phyloP scores from a whole-genome alignment of 2,888 invertebrate genomes.

The Tachina fera region DNA sequence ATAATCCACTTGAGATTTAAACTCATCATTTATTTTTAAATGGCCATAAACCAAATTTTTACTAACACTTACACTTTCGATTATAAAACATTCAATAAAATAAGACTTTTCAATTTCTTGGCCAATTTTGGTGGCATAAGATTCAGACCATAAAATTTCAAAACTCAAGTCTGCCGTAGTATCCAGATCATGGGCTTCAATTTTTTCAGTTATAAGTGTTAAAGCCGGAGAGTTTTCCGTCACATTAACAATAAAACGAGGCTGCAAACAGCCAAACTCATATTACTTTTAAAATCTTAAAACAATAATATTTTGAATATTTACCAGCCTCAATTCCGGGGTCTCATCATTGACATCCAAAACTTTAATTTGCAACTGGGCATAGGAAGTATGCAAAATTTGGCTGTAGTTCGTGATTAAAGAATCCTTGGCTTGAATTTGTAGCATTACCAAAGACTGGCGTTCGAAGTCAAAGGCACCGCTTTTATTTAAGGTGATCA shows the following conservation, averaged over 20 bases:
- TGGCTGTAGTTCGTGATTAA: constrained; percentile 77
- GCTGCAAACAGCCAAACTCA: constrained; percentile 46
- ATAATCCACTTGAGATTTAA: constrained; percentile 84
- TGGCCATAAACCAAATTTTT: constrained; percentile 73
- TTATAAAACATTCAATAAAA: constrained; percentile 76
- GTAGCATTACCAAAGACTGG: constrained; percentile 84
- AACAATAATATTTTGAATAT: background rate
- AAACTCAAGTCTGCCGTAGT: constrained; percentile 85
- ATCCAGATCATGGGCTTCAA: constrained; percentile 86
- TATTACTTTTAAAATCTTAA: background rate
- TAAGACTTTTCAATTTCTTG: constrained; percentile 67
- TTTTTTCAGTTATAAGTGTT: constrained; percentile 80
- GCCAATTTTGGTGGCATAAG: constrained; percentile 86
- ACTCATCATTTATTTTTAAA: constrained; percentile 73
- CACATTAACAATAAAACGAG: constrained; percentile 82
- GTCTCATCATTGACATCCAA: constrained; percentile 89
- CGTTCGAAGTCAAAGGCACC: constrained; percentile 86
- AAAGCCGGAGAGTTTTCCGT: constrained; percentile 84
- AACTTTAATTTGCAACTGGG: constrained; percentile 86
- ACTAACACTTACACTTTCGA: constrained; percentile 71
- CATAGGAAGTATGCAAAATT: constrained; percentile 79
- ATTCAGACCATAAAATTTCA: constrained; percentile 85
- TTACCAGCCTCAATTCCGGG: constrained; percentile 86
- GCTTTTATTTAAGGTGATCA: constrained; percentile 84
- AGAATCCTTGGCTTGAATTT: constrained; percentile 84